These are phyloP conservation scores for Drosophila histrio DNA, from an alignment of 2,888 invertebrate species.

Conservation along the genomic window DNA sequence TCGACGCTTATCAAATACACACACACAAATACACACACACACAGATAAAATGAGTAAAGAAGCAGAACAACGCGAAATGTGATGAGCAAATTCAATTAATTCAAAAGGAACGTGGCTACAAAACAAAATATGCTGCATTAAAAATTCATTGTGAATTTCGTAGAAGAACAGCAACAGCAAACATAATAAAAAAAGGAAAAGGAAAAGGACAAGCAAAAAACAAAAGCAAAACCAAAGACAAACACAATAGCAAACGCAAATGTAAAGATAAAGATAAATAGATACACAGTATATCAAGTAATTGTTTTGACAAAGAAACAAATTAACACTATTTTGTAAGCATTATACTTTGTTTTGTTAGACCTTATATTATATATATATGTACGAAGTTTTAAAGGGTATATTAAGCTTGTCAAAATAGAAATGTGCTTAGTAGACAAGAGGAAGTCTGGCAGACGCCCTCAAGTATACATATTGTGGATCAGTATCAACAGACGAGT, in stretches of 20 bases:
- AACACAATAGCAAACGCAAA: constrained; percentile 18
- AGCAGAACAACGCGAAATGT: constrained; percentile 10
- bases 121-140: constrained; percentile 15
- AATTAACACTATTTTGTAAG: too few species aligned
- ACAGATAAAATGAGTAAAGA: background rate
- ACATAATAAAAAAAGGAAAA: too few species aligned
- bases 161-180: constrained; percentile 11
- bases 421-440: too few species aligned
- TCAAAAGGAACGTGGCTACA: constrained; percentile 21
- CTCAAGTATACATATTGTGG: too few species aligned
- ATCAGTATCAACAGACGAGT: too few species aligned
- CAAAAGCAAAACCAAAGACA: constrained; percentile 11
- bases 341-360: too few species aligned
- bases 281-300: too few species aligned
- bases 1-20: constrained; percentile 20
- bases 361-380: too few species aligned
- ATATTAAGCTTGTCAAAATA: too few species aligned
- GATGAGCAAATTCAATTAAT: constrained; percentile 38
- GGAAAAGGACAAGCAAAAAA: too few species aligned
- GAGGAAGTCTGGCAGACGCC: too few species aligned
- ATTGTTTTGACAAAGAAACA: background rate
- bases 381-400: too few species aligned
- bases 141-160: constrained; percentile 41
- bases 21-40: background rate
- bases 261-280: background rate